A percentile compares a stretch with the other conserved stretches of the same genome.
phyloP scores from a whole-genome alignment of 2,797 vertebrate species.

The Anguilla megastoma region DNA sequence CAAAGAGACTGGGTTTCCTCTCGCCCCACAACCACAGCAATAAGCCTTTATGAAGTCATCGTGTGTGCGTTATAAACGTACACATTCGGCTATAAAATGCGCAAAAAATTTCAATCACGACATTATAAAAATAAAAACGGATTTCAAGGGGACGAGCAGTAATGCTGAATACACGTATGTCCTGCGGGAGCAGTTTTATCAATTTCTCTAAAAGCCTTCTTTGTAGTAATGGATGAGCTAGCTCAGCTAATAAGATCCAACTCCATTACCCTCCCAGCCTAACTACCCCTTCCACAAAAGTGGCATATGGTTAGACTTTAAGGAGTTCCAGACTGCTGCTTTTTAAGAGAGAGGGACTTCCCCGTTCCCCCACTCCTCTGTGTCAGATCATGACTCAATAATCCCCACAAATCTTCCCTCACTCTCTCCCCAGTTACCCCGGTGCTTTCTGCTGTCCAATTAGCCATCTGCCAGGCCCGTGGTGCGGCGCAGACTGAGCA shows the following conservation, averaged over 20 bases:
- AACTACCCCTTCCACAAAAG: constrained; percentile 12
- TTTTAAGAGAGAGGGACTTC: constrained; percentile 44
- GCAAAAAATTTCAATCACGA: constrained; percentile 1
- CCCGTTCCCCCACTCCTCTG: constrained; percentile 35
- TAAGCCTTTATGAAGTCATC: neutral
- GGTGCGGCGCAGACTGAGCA: constrained; percentile 55
- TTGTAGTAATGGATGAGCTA: constrained; percentile 28
- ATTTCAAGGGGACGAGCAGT: neutral
- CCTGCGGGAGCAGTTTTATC: constrained; percentile 25
- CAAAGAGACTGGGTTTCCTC: neutral
- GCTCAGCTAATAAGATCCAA: constrained; percentile 45
- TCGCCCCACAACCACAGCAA: neutral
- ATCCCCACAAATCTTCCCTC: constrained; percentile 61
- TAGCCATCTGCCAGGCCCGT: constrained; percentile 79
- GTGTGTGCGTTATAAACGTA: neutral
- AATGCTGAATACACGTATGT: constrained; percentile 14
- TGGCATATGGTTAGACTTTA: constrained; percentile 52
- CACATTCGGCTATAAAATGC: constrained; percentile 1
- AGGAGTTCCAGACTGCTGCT: constrained; percentile 42
- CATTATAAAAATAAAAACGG: constrained; percentile 12
- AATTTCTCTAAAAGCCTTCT: constrained; percentile 36
- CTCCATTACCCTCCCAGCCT: constrained; percentile 33
- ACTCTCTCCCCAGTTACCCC: constrained; percentile 55
- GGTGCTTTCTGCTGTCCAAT: constrained; percentile 76
- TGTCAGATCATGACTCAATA: constrained; percentile 55